These are phyloP conservation scores for Frieseomelitta varia DNA, from an alignment of 1,140 invertebrate species.

Conservation along the genomic window DNA sequence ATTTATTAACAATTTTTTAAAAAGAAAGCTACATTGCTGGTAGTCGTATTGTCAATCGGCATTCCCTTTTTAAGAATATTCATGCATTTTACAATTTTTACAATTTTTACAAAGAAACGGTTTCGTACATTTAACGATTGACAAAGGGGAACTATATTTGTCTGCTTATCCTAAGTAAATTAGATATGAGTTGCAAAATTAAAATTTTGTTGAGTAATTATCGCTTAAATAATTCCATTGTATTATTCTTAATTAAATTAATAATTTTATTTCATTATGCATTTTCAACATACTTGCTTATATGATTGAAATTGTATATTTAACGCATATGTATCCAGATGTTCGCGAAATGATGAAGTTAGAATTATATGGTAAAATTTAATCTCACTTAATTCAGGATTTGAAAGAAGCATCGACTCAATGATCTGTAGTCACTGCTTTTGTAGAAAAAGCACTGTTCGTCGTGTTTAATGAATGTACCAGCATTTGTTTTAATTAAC, in stretches of 20 bases:
- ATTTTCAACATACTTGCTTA: slow-evolving; percentile 65
- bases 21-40: slow-evolving; percentile 3
- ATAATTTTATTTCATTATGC: slow-evolving; percentile 59
- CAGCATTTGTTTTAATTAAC: slow-evolving; percentile 16
- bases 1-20: slow-evolving; percentile 38
- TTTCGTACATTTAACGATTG: slow-evolving; percentile 46
- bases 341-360: slow-evolving; percentile 64
- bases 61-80: slow-evolving; percentile 51
- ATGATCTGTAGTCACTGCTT: slow-evolving; percentile 12
- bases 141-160: slow-evolving; percentile 60
- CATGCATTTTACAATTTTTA: slow-evolving; percentile 57
- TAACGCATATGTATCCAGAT: slow-evolving; percentile 60
- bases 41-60: slow-evolving; percentile 28
- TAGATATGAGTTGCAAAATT: slow-evolving; percentile 47
- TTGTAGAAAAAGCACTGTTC: slow-evolving; percentile 7
- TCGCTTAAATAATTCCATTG: slow-evolving; percentile 65
- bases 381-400: slow-evolving; percentile 4
- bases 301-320: slow-evolving; percentile 69
- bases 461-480: slow-evolving; percentile 25
- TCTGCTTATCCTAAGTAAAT: slow-evolving; percentile 56
- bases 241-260: slow-evolving; percentile 66
- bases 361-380: slow-evolving; percentile 19
- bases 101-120: slow-evolving; percentile 34
- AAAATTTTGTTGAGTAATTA: slow-evolving; percentile 55
- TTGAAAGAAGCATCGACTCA: slow-evolving; percentile 21